Evolutionary conservation across 2,113 vertebrate species (phyloP).

Genomic region (Hippopotamus amphibius): DNA sequence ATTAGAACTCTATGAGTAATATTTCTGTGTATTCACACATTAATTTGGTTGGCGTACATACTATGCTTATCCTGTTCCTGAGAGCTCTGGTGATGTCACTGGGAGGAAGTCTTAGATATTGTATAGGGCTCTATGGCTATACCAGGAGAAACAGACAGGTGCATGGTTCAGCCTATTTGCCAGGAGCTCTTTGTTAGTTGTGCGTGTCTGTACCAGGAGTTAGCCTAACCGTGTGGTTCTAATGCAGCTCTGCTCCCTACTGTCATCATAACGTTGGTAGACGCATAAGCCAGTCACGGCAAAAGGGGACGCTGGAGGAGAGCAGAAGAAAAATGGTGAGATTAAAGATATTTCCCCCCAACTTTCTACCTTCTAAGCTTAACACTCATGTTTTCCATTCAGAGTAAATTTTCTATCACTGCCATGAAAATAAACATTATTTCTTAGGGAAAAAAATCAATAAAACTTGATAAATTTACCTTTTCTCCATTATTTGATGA

Average conservation of each 20-base stretch:
- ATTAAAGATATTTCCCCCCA: neutral
- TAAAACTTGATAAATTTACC: neutral
- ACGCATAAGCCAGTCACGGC: too few species aligned
- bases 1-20: slow-evolving; percentile 47
- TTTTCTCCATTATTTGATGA: neutral
- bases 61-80: neutral
- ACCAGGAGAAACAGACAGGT: neutral
- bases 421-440: neutral
- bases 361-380: neutral
- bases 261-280: neutral
- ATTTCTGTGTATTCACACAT: slow-evolving; percentile 44
- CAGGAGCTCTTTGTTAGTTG: neutral
- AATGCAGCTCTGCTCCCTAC: neutral
- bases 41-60: neutral
- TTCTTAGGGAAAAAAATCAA: neutral
- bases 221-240: neutral
- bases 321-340: neutral
- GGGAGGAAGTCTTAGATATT: neutral
- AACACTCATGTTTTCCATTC: neutral
- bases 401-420: neutral
- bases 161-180: neutral
- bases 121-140: neutral
- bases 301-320: neutral
- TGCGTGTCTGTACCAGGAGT: neutral
- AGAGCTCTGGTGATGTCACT: neutral